Conservation (phyloP, 2,888 invertebrate genomes). For the Dasysyrphus tricinctus region DNA sequence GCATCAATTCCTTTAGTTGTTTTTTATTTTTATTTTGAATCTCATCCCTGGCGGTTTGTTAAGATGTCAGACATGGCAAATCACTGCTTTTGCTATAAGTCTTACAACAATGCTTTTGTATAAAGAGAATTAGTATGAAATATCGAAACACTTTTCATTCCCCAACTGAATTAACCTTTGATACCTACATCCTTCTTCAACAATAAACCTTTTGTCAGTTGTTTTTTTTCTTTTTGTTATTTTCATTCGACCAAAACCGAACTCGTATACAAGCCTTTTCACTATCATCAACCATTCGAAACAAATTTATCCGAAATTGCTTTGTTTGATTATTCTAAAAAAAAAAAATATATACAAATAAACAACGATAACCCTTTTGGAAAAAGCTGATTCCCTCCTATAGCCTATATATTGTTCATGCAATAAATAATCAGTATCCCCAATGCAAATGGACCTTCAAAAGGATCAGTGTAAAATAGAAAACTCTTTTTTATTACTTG, state of each 20-base stretch:
- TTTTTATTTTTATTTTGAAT: not conserved
- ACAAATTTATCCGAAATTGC: constrained; percentile 64
- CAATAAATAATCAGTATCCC: constrained; percentile 69
- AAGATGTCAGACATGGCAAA: constrained; percentile 65
- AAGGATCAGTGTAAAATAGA: constrained; percentile 60
- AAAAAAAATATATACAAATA: not conserved
- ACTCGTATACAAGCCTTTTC: not conserved
- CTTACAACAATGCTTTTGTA: not conserved
- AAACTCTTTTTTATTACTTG: constrained; percentile 18
- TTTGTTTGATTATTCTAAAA: constrained; percentile 45
- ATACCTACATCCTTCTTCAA: constrained; percentile 43
- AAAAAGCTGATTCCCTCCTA: not conserved
- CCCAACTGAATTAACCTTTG: constrained; percentile 32
- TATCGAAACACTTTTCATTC: constrained; percentile 49
- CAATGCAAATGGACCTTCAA: constrained; percentile 63
- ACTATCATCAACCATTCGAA: constrained; percentile 41
- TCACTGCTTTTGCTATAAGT: constrained; percentile 36
- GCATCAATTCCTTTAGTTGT: constrained; percentile 31
- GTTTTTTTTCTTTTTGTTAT: constrained; percentile 8
- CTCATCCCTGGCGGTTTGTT: constrained; percentile 35
- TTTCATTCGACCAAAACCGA: not conserved
- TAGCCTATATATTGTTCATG: constrained; percentile 44
- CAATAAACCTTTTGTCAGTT: constrained; percentile 23
- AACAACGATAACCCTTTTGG: not conserved
- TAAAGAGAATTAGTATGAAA: constrained; percentile 55